phyloP scores from a whole-genome alignment of 2,113 vertebrate species.

The Nymphicus hollandicus region DNA sequence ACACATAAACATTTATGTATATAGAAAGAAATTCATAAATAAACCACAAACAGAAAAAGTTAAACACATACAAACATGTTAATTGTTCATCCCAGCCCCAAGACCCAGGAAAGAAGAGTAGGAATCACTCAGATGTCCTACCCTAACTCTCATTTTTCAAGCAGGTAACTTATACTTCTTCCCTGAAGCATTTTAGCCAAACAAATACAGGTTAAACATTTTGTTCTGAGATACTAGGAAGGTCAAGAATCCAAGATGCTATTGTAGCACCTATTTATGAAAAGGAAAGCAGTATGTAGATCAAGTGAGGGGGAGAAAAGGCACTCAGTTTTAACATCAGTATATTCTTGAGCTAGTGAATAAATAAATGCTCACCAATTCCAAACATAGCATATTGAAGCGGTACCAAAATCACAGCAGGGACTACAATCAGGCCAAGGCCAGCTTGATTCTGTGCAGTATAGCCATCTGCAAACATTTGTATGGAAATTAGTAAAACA shows the following conservation, averaged over 20 bases:
- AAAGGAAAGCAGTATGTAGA: background rate
- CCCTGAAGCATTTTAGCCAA: background rate
- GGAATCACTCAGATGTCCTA: background rate
- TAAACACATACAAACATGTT: background rate
- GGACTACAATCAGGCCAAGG: constrained; percentile 70
- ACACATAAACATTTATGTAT: fast-evolving
- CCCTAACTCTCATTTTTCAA: background rate
- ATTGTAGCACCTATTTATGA: background rate
- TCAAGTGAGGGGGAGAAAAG: background rate
- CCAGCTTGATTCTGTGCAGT: constrained; percentile 50
- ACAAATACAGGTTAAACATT: background rate
- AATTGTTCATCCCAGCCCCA: background rate
- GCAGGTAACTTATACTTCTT: background rate
- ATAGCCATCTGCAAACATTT: constrained; percentile 67
- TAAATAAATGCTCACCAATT: constrained; percentile 65
- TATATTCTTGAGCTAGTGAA: background rate
- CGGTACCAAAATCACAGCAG: constrained; percentile 52
- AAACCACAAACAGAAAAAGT: background rate
- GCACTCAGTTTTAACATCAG: background rate
- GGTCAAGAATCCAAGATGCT: background rate
- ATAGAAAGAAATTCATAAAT: background rate
- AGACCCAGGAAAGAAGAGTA: background rate
- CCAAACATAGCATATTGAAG: constrained; percentile 70
- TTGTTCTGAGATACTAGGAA: background rate
- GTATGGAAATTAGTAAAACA: background rate